Base-by-base conservation (phyloP, 2,797 vertebrate species). In the Betta splendens region DNA sequence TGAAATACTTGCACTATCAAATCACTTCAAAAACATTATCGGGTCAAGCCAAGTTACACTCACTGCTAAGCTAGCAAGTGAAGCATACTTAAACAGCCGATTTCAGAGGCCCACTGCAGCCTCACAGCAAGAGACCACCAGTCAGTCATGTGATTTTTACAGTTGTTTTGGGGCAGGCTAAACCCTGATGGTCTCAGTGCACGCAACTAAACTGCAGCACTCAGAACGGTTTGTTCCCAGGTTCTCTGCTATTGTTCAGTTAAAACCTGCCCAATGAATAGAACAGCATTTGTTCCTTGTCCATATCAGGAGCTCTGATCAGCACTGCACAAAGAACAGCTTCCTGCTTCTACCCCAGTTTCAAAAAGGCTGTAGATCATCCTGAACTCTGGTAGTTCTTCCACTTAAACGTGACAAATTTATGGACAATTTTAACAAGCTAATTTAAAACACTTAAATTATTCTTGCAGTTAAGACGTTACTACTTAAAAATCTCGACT, bases 331-430 rank as follows among this genome's bases (percentile, higher is more conserved):
- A 59, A 60, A 55, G 38, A 23, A 49, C 45, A 35, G 44, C 9
- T 26, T 47, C 20, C 17, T 17, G 25, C 15, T 22, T 45, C 18
- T 16, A 43, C 16, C n/a, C 43, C n/a, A 42, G 53, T n/a, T 45
- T 51, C 23, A 7, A 15, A 66, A 58, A 47, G 17, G 11, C 8
- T 16, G 10, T 43, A 42, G 21, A 55, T 44, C 22, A 55, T 39
- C 16, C 11, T 53, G 3, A 33, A 17, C 26, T 35, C 51, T 12
- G 18, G 12, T 5, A 2, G 7, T 12, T 32, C 23, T 26, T 16
- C 9, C 11, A 3, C n/a, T 37, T 39, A n/a, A n/a, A n/a, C n/a
- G n/a, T n/a, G n/a, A n/a, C n/a, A n/a, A n/a, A n/a, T n/a, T n/a
- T n/a, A n/a, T n/a, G n/a, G n/a, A n/a, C n/a, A n/a, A n/a, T n/a